phyloP scores from a whole-genome alignment of 2,797 vertebrate genomes.

The Amniataba percoides region DNA sequence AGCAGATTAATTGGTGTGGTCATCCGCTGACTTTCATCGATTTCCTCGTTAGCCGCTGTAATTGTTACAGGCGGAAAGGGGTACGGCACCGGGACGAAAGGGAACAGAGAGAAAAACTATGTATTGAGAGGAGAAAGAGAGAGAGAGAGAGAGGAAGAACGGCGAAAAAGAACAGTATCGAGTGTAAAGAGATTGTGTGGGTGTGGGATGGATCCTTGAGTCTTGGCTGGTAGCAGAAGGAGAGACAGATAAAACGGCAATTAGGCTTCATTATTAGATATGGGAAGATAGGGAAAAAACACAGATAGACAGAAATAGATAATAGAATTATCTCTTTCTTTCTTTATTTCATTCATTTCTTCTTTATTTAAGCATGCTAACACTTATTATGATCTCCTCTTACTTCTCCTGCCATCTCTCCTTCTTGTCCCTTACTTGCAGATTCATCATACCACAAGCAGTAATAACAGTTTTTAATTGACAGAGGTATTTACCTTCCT shows the following conservation, averaged over 20 bases:
- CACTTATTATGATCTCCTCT: slow-evolving; percentile 8
- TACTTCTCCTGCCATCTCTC: neutral
- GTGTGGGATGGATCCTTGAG: slow-evolving; percentile 40
- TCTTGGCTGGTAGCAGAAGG: slow-evolving; percentile 30
- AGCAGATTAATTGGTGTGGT: slow-evolving; percentile 27
- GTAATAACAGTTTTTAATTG: slow-evolving; percentile 37
- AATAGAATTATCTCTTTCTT: slow-evolving; percentile 12
- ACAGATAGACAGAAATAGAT: slow-evolving; percentile 29
- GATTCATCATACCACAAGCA: slow-evolving; percentile 33
- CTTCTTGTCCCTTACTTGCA: slow-evolving; percentile 18
- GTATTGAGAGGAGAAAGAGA: slow-evolving; percentile 21
- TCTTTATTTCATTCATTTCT: neutral
- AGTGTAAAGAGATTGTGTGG: slow-evolving; percentile 15
- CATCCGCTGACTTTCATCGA: slow-evolving; percentile 39
- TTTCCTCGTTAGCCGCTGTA: slow-evolving; percentile 53
- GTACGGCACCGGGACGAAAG: slow-evolving; percentile 9
- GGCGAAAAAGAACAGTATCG: neutral
- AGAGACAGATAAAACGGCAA: slow-evolving; percentile 51
- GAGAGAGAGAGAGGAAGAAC: neutral
- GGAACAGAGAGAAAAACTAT: slow-evolving; percentile 13
- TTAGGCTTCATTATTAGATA: slow-evolving; percentile 54
- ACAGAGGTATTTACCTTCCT: slow-evolving; percentile 14
- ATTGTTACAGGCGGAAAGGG: slow-evolving; percentile 45
- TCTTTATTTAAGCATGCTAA: slow-evolving; percentile 28
- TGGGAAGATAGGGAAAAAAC: slow-evolving; percentile 6